Evolutionary conservation across 2,797 vertebrate species (phyloP).

Genomic region (Rhincodon typus): DNA sequence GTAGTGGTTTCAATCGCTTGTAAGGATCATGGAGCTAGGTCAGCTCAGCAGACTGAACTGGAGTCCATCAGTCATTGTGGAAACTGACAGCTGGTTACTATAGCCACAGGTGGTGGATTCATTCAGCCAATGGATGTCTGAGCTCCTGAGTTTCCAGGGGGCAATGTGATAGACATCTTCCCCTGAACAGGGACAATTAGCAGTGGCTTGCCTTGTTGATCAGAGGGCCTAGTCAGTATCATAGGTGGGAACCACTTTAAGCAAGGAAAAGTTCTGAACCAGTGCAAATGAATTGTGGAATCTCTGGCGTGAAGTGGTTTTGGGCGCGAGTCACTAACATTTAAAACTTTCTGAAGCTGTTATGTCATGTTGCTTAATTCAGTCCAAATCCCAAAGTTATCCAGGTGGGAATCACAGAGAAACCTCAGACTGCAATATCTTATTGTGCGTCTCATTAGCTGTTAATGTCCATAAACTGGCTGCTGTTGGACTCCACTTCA

Average conservation of each 20-base stretch:
- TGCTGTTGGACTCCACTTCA: background rate
- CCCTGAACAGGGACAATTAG: background rate
- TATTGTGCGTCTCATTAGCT: background rate
- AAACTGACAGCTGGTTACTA: background rate
- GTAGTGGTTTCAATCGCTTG: background rate
- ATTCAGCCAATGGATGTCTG: background rate
- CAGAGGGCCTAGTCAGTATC: background rate
- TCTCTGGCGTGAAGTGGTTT: background rate
- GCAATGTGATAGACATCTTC: background rate
- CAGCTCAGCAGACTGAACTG: background rate
- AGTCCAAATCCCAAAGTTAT: background rate
- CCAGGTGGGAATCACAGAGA: background rate
- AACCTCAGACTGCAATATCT: background rate
- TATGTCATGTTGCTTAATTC: background rate
- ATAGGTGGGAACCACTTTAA: background rate
- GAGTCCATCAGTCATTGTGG: background rate
- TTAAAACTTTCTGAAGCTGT: background rate
- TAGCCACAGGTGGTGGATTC: background rate
- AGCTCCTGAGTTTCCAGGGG: background rate
- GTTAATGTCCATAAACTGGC: background rate
- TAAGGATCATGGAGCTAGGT: background rate
- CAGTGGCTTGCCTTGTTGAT: too few relatives aligned
- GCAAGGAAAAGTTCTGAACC: background rate
- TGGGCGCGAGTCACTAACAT: background rate
- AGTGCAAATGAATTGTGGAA: background rate